Conservation (phyloP, 2,888 invertebrate genomes). For the Chelonus formosanus region DNA sequence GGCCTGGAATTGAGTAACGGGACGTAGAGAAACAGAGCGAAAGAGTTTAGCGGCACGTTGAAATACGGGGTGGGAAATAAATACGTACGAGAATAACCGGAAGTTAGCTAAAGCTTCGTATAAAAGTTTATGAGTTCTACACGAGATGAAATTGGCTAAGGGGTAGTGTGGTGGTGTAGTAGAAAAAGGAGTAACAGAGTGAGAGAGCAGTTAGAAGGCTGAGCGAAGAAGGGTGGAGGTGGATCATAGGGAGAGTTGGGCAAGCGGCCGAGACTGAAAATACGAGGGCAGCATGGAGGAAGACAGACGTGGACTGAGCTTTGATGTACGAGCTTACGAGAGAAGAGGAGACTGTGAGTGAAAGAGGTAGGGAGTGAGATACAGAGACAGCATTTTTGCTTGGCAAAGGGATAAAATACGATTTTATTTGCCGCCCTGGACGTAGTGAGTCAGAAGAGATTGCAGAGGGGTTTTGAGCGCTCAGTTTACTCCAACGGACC, state of each 20-base stretch:
- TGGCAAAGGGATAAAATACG: conserved; percentile 62
- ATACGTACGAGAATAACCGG: conserved; percentile 52
- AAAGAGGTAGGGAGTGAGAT: conserved; percentile 29
- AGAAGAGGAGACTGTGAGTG: conserved; percentile 31
- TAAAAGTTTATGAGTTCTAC: conserved; percentile 59
- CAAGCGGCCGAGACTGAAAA: conserved; percentile 11
- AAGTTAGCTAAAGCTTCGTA: conserved; percentile 59
- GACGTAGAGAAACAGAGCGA: conserved; percentile 18
- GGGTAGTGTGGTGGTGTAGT: conserved; percentile 15
- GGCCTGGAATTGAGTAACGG: conserved; percentile 14
- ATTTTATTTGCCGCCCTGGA: conserved; percentile 60
- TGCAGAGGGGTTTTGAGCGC: conserved; percentile 23
- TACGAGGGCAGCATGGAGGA: conserved; percentile 46
- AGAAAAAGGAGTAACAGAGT: conserved; percentile 25
- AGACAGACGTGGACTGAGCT: conserved; percentile 59
- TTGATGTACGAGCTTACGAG: conserved; percentile 62
- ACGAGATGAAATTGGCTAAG: conserved; percentile 27
- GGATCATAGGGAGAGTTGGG: conserved; percentile 35
- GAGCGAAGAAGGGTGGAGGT: conserved; percentile 21
- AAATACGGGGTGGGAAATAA: conserved; percentile 31
- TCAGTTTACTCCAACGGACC: conserved; percentile 14
- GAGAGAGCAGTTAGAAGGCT: conserved; percentile 19
- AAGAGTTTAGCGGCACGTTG: conserved; percentile 26
- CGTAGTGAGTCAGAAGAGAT: conserved; percentile 4
- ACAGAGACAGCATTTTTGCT: conserved; percentile 56